These are phyloP conservation scores for Drosophila baimaii DNA, from an alignment of 1,140 invertebrate species.

Conservation along the genomic window DNA sequence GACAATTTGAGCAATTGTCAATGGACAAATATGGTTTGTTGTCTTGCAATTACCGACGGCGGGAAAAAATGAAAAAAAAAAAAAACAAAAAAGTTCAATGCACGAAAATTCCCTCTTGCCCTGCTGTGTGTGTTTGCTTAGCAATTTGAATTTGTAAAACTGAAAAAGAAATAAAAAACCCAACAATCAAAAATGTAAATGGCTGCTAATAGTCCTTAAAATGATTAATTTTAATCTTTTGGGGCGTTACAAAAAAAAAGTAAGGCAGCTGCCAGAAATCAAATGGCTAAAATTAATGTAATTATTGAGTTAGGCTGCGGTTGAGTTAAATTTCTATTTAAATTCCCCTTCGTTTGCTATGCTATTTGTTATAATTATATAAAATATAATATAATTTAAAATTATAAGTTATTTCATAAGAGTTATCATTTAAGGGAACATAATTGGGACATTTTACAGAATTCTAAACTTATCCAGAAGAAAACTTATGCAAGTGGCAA, in stretches of 20 bases:
- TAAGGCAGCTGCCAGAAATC: too few species aligned
- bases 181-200: not conserved
- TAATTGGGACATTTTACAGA: too few species aligned
- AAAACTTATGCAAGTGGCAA: too few species aligned
- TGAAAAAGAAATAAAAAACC: not conserved
- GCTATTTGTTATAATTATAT: too few species aligned
- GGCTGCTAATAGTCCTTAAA: not conserved
- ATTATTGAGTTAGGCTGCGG: not conserved
- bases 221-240: not conserved
- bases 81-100: constrained; percentile 13
- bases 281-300: not conserved
- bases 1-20: constrained; percentile 4
- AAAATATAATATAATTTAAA: too few species aligned
- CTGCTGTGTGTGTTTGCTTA: not conserved
- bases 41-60: not conserved
- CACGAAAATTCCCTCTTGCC: not conserved
- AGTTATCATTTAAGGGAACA: too few species aligned
- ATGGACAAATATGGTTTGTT: not conserved
- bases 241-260: too few species aligned
- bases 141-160: constrained; percentile 15
- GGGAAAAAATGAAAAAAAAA: too few species aligned
- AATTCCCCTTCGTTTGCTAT: too few species aligned
- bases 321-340: too few species aligned
- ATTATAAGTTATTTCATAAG: too few species aligned
- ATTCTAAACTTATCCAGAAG: too few species aligned